Base-by-base conservation (phyloP, 2,113 vertebrate genomes). In the Cottus gobio region DNA sequence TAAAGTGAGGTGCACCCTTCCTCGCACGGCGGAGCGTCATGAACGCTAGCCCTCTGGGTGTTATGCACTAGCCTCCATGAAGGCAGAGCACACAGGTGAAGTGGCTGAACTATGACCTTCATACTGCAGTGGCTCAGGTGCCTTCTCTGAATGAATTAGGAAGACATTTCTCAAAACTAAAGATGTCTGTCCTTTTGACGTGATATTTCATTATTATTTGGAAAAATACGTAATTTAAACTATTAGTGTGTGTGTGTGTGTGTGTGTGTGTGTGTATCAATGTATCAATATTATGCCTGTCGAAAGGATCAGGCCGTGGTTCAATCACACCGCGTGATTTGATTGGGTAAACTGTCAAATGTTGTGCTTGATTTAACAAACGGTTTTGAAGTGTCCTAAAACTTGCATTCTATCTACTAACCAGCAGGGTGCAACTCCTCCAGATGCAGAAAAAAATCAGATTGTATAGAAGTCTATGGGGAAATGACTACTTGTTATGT, bases 231-330 rank as follows among this genome's bases (percentile, higher is more conserved):
- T 42, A 20, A 7, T 31, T 44, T 31, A 42, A 24, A 31, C 2
- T 39, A 24, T 26, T 18, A 11, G 1, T 15, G 0, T 2, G 28
- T 12, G 11, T 20, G 0, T 1, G 26, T 12, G 11, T 28, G 5
- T n/a, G n/a, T n/a, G n/a, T n/a, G n/a, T n/a, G n/a, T n/a, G n/a
- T n/a, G n/a, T n/a, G n/a, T n/a, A n/a, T n/a, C n/a, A n/a, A n/a
- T n/a, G n/a, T n/a, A n/a, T n/a, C n/a, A n/a, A n/a, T n/a, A n/a
- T n/a, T n/a, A n/a, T n/a, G n/a, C n/a, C n/a, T n/a, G 44, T 18
- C 44, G 44, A 48, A 15, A 7, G 16, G 5, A 4, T 48, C 42
- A 44, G 42, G 42, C 8, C 42, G 42, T 44, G 42, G 42, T 44
- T 44, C 8, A 44, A 44, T 44, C 42, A 3, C 42, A 44, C 42